phyloP scores from a whole-genome alignment of 2,888 invertebrate species.

The Altica lythri region DNA sequence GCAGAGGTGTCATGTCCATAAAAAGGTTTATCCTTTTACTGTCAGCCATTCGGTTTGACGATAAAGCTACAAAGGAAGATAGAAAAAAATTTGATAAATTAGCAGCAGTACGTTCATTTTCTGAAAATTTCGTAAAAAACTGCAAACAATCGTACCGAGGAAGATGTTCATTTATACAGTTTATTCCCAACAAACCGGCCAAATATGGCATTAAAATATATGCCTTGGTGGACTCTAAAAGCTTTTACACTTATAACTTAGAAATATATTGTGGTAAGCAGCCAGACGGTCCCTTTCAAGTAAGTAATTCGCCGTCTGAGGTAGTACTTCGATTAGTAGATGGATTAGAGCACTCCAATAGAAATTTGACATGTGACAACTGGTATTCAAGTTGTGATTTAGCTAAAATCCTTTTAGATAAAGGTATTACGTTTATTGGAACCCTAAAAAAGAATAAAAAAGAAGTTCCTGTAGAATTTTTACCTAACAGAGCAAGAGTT shows the following conservation, averaged over 20 bases:
- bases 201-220: constrained; percentile 41
- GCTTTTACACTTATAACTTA: constrained; percentile 30
- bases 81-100: constrained; percentile 34
- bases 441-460: constrained; percentile 38
- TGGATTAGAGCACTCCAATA: not conserved
- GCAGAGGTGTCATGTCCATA: not conserved
- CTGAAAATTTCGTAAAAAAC: constrained; percentile 16
- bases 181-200: constrained; percentile 38
- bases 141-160: constrained; percentile 22
- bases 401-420: constrained; percentile 30
- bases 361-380: not conserved
- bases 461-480: constrained; percentile 21
- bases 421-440: constrained; percentile 33
- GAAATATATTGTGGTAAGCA: constrained; percentile 40
- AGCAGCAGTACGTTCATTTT: constrained; percentile 32
- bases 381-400: constrained; percentile 41
- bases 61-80: too few relatives aligned
- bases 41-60: constrained; percentile 21
- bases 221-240: constrained; percentile 37
- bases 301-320: not conserved
- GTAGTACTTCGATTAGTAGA: not conserved
- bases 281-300: constrained; percentile 39
- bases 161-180: constrained; percentile 35
- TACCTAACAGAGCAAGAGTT: constrained; percentile 11
- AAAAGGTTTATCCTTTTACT: too few relatives aligned